Evolutionary conservation across 2,113 vertebrate genomes (phyloP).

Genomic region (Callocephalon fimbriatum): DNA sequence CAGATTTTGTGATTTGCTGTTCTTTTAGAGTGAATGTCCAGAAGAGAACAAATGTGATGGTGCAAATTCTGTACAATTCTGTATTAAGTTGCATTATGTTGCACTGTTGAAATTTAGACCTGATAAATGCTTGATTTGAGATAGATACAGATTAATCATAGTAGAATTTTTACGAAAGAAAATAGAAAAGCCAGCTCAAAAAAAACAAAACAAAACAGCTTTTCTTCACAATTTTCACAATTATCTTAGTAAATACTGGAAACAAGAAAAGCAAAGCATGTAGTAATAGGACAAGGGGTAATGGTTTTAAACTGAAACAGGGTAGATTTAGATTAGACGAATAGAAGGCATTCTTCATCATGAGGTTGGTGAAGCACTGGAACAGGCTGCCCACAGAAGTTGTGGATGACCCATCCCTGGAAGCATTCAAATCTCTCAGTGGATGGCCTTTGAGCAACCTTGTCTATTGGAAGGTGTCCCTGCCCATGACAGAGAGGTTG

Average conservation of each 20-base stretch:
- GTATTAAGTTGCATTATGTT: neutral
- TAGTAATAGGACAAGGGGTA: neutral
- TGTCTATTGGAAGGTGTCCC: neutral
- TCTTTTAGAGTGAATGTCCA: neutral
- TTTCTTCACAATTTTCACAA: neutral
- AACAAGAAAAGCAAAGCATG: neutral
- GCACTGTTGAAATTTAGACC: neutral
- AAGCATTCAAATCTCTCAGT: neutral
- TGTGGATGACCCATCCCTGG: accelerated
- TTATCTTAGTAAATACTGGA: neutral
- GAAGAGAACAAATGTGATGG: neutral
- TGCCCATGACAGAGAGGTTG: neutral
- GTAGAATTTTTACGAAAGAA: neutral
- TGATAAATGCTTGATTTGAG: neutral
- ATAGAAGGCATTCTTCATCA: neutral
- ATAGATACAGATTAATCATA: neutral
- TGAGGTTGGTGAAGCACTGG: neutral
- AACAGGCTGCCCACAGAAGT: neutral
- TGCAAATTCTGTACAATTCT: neutral
- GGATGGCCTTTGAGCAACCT: neutral
- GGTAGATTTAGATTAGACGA: neutral
- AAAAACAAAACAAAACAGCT: neutral
- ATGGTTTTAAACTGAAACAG: neutral
- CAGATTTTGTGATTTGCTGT: neutral
- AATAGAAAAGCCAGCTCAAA: neutral